Conservation (phyloP, 2,113 vertebrate species). For the Salvelinus alpinus region DNA sequence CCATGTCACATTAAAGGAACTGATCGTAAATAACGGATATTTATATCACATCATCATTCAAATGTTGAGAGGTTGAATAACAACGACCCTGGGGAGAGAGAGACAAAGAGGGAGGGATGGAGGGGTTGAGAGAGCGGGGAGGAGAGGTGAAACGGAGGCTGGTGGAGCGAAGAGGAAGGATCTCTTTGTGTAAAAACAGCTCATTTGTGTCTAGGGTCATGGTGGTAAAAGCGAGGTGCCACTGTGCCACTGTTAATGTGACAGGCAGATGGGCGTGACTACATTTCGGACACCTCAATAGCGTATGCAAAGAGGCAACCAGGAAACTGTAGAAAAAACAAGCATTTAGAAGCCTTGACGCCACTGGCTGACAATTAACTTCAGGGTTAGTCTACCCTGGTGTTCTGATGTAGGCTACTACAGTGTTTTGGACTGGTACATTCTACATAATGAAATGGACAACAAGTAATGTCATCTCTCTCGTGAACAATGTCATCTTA, state of each 20-base stretch:
- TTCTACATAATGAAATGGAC: background rate
- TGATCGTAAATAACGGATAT: background rate
- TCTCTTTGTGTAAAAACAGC: constrained; percentile 13
- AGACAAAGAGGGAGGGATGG: background rate
- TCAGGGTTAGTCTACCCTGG: background rate
- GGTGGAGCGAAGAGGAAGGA: background rate
- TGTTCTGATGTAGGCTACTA: background rate
- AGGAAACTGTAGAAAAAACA: background rate
- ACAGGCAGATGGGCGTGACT: constrained; percentile 31
- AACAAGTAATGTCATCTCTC: too few relatives aligned
- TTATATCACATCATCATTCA: background rate
- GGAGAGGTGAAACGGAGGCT: background rate
- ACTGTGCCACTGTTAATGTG: constrained; percentile 17
- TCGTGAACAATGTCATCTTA: too few relatives aligned
- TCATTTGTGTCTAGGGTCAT: constrained; percentile 33
- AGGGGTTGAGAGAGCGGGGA: background rate
- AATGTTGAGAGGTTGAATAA: background rate
- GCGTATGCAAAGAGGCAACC: constrained; percentile 24
- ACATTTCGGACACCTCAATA: constrained; percentile 23
- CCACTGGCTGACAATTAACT: background rate
- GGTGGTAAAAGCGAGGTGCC: constrained; percentile 16
- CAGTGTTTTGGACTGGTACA: background rate
- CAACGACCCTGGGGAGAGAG: background rate
- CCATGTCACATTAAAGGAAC: too few relatives aligned
- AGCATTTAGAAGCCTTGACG: background rate